Evolutionary conservation across 2,888 invertebrate genomes (phyloP), one percentile per base, ranked within the genome.

Genomic region (Caenorhabditis sp.): DNA sequence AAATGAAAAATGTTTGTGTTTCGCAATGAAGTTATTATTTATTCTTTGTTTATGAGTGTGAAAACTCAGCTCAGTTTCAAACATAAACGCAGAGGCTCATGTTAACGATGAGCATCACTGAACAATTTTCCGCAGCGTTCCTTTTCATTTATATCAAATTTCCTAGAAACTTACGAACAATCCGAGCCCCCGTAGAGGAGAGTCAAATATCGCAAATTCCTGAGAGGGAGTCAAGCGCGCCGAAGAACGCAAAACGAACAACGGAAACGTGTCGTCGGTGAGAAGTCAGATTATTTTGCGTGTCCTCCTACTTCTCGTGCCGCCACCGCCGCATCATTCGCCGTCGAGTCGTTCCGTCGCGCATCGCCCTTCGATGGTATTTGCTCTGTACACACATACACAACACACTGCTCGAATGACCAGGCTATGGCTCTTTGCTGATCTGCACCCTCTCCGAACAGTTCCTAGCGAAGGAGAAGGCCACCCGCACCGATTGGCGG

Each of bases 371-470:
- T 47, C 47, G n/a, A 71, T 35, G 24, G 40, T 78, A 65, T 78
- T 78, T 78, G 78, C 78, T 78, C 78, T 78, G 65, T 15, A 70
- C 78, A 78, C 70, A 64, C 72, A 71, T n/a, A 74, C 60, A 74
- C 60, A 64, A 65, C 50, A 51, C 76, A 56, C 76, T 76, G 76
- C 76, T 62, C 78, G 44, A 78, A 69, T 77, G 77, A 69, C 64
- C 77, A 69, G 69, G 77, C 77, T 62, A 53, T 50, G 68, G 65
- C 68, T 58, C 76, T 68, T 56, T 69, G 77, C 69, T 69, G 77
- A 53, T 76, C 76, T 69, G 77, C 77, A 64, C 69, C 64, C 77
- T 69, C 77, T 64, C 44, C 76, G 76, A 67, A 76, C 76, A 28
- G 76, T 76, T 76, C 76, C 76, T 47, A 44, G 56, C 20, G 72